Percentiles rank a stretch among this genome's conserved stretches.
Conservation (phyloP, 2,113 vertebrate species). For the Baryphthengus martii region DNA sequence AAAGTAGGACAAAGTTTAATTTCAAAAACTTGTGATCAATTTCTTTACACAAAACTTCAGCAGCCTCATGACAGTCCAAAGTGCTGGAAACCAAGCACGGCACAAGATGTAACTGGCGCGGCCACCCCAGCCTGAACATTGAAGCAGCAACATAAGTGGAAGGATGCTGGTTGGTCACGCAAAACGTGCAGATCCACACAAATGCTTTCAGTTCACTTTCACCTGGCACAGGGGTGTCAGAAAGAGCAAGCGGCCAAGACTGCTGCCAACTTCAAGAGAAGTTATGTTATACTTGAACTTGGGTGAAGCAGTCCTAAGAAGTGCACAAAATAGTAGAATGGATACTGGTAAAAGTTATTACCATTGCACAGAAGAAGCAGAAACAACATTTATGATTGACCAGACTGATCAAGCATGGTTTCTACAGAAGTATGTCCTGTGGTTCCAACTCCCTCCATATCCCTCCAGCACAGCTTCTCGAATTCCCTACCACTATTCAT, state of each 20-base stretch:
- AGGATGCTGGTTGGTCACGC: background rate
- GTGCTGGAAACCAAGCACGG: background rate
- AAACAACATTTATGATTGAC: background rate
- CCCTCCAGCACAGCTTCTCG: background rate
- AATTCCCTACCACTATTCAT: background rate
- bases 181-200: background rate
- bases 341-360: background rate
- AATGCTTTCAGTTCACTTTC: background rate
- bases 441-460: background rate
- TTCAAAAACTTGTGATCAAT: background rate
- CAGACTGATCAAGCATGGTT: background rate
- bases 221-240: background rate
- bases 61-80: background rate
- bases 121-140: background rate
- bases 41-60: background rate
- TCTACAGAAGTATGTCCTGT: background rate
- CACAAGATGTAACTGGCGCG: fast-evolving
- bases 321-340: background rate
- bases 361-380: background rate
- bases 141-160: background rate
- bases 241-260: background rate
- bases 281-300: fast-evolving
- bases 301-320: background rate
- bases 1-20: background rate
- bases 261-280: background rate